These are phyloP conservation scores for Peromyscus leucopus DNA, from an alignment of 2,113 vertebrate species.

Conservation along the genomic window DNA sequence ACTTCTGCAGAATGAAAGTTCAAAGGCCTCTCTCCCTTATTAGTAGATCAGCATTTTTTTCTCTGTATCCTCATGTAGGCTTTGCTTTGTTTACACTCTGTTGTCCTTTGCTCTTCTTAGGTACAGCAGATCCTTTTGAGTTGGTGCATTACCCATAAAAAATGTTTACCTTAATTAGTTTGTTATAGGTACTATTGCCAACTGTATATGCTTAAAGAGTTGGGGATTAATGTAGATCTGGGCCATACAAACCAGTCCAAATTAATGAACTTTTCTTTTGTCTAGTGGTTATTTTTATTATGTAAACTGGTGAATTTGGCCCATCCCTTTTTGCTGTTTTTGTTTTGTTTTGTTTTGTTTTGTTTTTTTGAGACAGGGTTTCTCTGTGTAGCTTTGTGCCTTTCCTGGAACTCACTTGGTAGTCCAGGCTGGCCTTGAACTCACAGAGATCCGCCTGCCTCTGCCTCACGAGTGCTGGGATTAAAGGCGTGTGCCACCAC, in stretches of 20 bases:
- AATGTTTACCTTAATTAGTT: neutral
- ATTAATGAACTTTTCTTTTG: neutral
- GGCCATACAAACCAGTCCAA: neutral
- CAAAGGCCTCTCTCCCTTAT: neutral
- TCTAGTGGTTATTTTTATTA: neutral
- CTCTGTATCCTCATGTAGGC: neutral
- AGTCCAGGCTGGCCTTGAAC: too few relatives aligned
- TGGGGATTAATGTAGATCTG: neutral
- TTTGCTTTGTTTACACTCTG: neutral
- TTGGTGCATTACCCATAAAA: neutral
- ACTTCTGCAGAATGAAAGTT: neutral
- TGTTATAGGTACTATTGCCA: neutral
- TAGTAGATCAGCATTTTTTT: neutral
- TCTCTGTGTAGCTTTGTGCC: too few relatives aligned
- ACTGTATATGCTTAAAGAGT: neutral
- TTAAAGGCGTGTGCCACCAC: too few relatives aligned
- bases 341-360: too few relatives aligned
- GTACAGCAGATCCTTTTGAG: neutral
- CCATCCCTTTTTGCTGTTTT: neutral
- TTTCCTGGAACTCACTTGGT: too few relatives aligned
- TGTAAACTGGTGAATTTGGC: neutral
- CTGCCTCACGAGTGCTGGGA: too few relatives aligned
- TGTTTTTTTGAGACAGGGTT: too few relatives aligned
- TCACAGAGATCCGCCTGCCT: too few relatives aligned
- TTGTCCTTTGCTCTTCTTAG: neutral